Evolutionary conservation across 2,113 vertebrate genomes (phyloP).

Genomic region (Bettongia penicillata): DNA sequence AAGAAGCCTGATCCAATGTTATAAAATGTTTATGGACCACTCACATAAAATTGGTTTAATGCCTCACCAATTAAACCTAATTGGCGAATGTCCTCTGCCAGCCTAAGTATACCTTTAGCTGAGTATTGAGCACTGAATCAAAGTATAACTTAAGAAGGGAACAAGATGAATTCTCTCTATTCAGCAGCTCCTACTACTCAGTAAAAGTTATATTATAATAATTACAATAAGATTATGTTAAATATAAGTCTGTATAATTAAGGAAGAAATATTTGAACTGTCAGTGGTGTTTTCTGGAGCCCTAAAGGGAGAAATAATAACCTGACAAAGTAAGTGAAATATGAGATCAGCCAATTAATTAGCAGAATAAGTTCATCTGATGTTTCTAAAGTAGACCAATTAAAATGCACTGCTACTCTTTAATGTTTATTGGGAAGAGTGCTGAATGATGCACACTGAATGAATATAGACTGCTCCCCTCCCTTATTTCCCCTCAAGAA

Average conservation of each 20-base stretch:
- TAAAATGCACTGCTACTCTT: constrained; percentile 78
- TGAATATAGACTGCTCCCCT: constrained; percentile 55
- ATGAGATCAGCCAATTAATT: constrained; percentile 81
- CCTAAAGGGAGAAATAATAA: constrained; percentile 79
- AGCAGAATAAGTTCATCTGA: constrained; percentile 76
- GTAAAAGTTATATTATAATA: constrained; percentile 76
- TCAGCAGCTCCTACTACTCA: constrained; percentile 42
- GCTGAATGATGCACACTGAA: constrained; percentile 65
- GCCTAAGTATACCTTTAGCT: constrained; percentile 34
- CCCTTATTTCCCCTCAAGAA: constrained; percentile 62
- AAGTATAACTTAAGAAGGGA: not conserved
- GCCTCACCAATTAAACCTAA: constrained; percentile 68
- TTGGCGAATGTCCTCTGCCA: constrained; percentile 48
- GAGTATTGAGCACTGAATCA: constrained; percentile 9
- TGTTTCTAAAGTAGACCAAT: constrained; percentile 75
- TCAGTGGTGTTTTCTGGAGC: constrained; percentile 68
- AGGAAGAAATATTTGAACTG: constrained; percentile 77
- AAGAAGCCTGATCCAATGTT: constrained; percentile 63
- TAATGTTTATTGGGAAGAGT: constrained; percentile 75
- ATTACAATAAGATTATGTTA: constrained; percentile 72
- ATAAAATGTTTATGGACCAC: constrained; percentile 70
- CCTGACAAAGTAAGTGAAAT: constrained; percentile 79
- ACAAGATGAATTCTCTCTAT: constrained; percentile 30
- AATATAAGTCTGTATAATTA: constrained; percentile 73
- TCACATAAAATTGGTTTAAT: constrained; percentile 66